Percentiles rank a stretch among this genome's conserved stretches.
These are phyloP conservation scores for Caenorhabditis angaria DNA, from an alignment of 2,888 invertebrate genomes.

Conservation along the genomic window DNA sequence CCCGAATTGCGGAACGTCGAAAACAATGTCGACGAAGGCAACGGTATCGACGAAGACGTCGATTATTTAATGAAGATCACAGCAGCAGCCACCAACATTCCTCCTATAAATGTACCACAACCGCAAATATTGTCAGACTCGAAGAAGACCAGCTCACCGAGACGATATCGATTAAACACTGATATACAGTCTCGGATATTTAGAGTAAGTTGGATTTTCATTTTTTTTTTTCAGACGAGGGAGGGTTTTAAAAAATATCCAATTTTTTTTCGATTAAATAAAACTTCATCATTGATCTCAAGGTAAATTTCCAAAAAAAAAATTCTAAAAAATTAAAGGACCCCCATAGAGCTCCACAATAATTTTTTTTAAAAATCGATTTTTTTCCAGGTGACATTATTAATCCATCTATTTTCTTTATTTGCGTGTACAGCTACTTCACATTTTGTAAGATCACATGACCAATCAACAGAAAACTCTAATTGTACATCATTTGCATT, in stretches of 20 bases:
- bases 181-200: slow-evolving; percentile 9
- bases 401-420: slow-evolving; percentile 36
- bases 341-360: too few relatives aligned
- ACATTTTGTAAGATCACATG: not conserved
- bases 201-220: slow-evolving; percentile 9
- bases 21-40: slow-evolving; percentile 3
- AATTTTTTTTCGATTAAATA: too few relatives aligned
- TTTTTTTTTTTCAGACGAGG: not conserved
- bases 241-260: too few relatives aligned
- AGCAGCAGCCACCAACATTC: not conserved
- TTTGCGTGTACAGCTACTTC: slow-evolving; percentile 38
- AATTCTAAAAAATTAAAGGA: too few relatives aligned
- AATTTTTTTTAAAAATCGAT: not conserved
- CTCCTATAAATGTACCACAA: slow-evolving; percentile 14
- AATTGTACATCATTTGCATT: slow-evolving; percentile 23
- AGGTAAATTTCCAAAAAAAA: too few relatives aligned
- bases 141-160: slow-evolving; percentile 25
- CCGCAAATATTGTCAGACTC: slow-evolving; percentile 23
- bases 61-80: not conserved
- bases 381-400: slow-evolving; percentile 23
- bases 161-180: slow-evolving; percentile 15
- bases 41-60: not conserved
- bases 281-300: too few relatives aligned
- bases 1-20: not conserved
- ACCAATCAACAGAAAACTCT: not conserved